A percentile compares a stretch with the other conserved stretches of the same genome.
Evolutionary conservation across 1,140 invertebrate genomes (phyloP).

Genomic region (Dysdera silvatica): DNA sequence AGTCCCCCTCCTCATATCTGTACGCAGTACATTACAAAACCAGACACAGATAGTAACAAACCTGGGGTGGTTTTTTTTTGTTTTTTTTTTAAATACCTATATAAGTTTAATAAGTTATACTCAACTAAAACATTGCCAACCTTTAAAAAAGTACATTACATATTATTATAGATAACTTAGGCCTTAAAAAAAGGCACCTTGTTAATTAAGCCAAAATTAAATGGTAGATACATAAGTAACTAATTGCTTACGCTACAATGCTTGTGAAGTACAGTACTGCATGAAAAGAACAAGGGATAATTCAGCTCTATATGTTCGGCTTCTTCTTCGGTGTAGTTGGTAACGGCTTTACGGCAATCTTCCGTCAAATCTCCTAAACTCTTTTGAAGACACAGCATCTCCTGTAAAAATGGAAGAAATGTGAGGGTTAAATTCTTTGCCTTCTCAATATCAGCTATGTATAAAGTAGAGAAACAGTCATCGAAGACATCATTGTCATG

Average conservation of each 20-base stretch:
- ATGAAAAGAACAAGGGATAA: slow-evolving; percentile 70
- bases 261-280: slow-evolving; percentile 69
- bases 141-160: too few relatives aligned
- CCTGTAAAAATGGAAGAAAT: slow-evolving; percentile 39
- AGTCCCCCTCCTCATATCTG: too few relatives aligned
- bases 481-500: background rate
- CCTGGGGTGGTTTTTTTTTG: too few relatives aligned
- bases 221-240: too few relatives aligned
- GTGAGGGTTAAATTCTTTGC: background rate
- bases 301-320: slow-evolving; percentile 77
- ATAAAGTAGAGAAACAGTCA: background rate
- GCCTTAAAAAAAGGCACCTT: too few relatives aligned
- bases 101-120: background rate
- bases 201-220: too few relatives aligned
- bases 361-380: slow-evolving; percentile 62
- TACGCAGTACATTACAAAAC: too few relatives aligned
- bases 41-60: too few relatives aligned
- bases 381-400: slow-evolving; percentile 83
- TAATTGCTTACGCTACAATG: slow-evolving; percentile 59
- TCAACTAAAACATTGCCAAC: too few relatives aligned
- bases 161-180: too few relatives aligned
- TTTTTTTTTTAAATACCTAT: background rate
- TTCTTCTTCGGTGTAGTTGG: slow-evolving; percentile 84
- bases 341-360: slow-evolving; percentile 63
- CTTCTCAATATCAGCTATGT: background rate